These are phyloP conservation scores for Octopus sinensis DNA, from an alignment of 1,140 invertebrate species.

Conservation along the genomic window DNA sequence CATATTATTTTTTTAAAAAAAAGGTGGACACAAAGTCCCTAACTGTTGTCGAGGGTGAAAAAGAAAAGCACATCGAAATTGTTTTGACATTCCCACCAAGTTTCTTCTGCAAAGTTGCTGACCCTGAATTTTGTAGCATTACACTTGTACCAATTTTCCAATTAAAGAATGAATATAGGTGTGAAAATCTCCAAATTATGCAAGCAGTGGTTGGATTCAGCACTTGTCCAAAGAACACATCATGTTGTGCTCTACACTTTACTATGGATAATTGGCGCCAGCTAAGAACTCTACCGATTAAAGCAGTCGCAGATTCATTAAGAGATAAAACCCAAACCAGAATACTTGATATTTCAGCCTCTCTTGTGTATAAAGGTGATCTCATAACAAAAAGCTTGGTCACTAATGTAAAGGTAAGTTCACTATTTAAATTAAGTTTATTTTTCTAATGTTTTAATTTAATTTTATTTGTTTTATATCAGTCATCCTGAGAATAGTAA, in stretches of 20 bases:
- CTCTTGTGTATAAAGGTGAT: too few species aligned
- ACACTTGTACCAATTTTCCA: neutral
- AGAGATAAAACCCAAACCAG: conserved; percentile 30
- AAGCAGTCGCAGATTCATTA: conserved; percentile 32
- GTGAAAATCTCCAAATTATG: neutral
- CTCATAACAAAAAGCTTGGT: too few species aligned
- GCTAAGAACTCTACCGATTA: conserved; percentile 23
- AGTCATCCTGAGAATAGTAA: too few species aligned
- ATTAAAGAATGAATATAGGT: neutral
- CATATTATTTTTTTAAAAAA: neutral
- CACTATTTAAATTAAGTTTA: too few species aligned
- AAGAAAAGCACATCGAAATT: neutral
- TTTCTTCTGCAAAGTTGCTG: conserved; percentile 5
- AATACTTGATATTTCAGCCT: conserved; percentile 16
- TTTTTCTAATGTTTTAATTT: too few species aligned
- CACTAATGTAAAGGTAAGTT: too few species aligned
- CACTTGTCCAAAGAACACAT: too few species aligned
- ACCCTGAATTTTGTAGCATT: neutral
- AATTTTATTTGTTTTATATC: too few species aligned
- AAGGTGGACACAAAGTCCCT: neutral
- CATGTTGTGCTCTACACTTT: conserved; percentile 26
- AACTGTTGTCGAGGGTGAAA: conserved; percentile 8
- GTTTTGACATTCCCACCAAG: neutral
- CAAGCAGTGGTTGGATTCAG: neutral
- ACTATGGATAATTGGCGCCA: conserved; percentile 31